Percentiles rank a stretch among this genome's conserved stretches.
phyloP scores from a whole-genome alignment of 2,888 invertebrate species.

The Syrista parreyssii region DNA sequence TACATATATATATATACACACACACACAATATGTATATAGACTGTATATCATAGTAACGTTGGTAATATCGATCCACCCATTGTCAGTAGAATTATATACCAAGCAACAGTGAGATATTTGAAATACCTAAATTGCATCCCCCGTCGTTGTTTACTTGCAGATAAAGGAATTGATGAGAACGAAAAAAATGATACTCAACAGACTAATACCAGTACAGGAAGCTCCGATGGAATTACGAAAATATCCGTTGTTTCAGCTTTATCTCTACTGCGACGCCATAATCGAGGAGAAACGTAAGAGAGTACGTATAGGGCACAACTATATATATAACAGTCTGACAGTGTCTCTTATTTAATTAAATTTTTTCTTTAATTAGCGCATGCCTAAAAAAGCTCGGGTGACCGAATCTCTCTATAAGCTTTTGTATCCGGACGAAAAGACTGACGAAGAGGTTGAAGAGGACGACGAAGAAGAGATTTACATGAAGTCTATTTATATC shows the following conservation, averaged over 20 bases:
- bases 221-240: constrained; percentile 74
- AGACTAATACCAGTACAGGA: constrained; percentile 76
- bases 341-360: background rate
- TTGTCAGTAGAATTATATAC: background rate
- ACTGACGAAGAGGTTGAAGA: constrained; percentile 23
- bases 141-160: constrained; percentile 46
- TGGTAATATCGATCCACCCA: background rate
- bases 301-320: constrained; percentile 33
- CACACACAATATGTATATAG: no score
- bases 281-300: constrained; percentile 44
- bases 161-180: constrained; percentile 76
- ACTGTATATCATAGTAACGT: background rate
- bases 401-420: constrained; percentile 40
- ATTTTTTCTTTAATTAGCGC: constrained; percentile 24
- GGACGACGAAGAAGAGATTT: constrained; percentile 37
- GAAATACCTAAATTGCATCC: background rate
- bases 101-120: background rate
- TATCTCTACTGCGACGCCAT: constrained; percentile 53
- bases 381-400: constrained; percentile 40
- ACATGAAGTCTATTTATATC: constrained; percentile 39
- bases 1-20: background rate
- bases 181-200: constrained; percentile 75
- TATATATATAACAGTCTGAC: background rate
- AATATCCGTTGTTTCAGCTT: constrained; percentile 74
- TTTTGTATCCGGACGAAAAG: constrained; percentile 44